Evolutionary conservation across 2,888 invertebrate species (phyloP).

Genomic region (Malachius bipustulatus): DNA sequence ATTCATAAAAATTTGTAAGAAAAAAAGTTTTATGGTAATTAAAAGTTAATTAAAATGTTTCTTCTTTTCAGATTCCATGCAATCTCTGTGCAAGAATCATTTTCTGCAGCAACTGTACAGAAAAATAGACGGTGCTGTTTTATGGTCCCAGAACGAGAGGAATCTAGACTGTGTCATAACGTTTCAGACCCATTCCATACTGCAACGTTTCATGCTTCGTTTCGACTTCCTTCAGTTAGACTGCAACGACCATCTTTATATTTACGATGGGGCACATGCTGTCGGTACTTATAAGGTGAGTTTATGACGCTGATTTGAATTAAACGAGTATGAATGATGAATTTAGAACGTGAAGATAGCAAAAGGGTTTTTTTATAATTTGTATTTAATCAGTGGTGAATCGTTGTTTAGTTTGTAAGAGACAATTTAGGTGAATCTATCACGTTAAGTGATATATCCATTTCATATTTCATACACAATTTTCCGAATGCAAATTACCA

Average conservation of each 20-base stretch:
- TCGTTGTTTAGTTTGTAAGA: too few relatives aligned
- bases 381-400: too few relatives aligned
- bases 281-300: conserved; percentile 77
- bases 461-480: too few relatives aligned
- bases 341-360: too few relatives aligned
- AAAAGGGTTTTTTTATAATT: too few relatives aligned
- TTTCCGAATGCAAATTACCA: too few relatives aligned
- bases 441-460: too few relatives aligned
- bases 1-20: too few relatives aligned
- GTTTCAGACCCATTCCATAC: conserved; percentile 87
- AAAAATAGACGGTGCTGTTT: conserved; percentile 82
- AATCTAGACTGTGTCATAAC: conserved; percentile 87
- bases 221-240: conserved; percentile 86
- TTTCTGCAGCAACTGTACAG: conserved; percentile 80
- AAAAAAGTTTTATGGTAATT: too few relatives aligned
- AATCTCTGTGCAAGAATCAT: conserved; percentile 79
- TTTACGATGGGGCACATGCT: conserved; percentile 87
- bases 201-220: conserved; percentile 88
- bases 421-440: too few relatives aligned
- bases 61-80: conserved; percentile 69
- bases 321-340: conserved; percentile 7
- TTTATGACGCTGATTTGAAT: conserved; percentile 12
- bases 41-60: too few relatives aligned
- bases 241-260: conserved; percentile 87
- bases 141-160: conserved; percentile 82